phyloP scores from a whole-genome alignment of 2,888 invertebrate genomes.

The Polia nebulosa region DNA sequence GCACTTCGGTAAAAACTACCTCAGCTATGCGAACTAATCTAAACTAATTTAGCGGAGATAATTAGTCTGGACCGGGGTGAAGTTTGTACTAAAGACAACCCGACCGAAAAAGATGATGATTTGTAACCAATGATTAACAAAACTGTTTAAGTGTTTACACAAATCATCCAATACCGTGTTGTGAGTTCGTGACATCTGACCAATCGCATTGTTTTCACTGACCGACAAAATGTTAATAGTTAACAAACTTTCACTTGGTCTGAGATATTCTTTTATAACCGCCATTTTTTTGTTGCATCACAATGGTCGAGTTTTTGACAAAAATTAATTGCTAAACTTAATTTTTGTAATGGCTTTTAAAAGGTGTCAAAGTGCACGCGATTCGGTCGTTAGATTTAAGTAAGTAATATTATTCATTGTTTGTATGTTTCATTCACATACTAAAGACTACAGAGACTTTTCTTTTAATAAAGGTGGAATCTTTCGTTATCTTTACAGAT shows the following conservation, averaged over 20 bases:
- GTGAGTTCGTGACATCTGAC: slow-evolving; percentile 62
- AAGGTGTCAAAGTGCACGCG: slow-evolving; percentile 60
- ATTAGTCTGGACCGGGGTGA: too few relatives aligned
- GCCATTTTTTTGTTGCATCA: slow-evolving; percentile 58
- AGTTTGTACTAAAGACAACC: background rate
- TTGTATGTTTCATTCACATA: slow-evolving; percentile 16
- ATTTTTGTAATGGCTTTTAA: slow-evolving; percentile 55
- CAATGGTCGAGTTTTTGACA: slow-evolving; percentile 63
- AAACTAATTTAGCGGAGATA: background rate
- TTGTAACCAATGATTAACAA: background rate
- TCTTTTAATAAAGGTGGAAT: background rate
- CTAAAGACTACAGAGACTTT: slow-evolving; percentile 1
- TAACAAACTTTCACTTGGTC: slow-evolving; percentile 52
- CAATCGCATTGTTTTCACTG: slow-evolving; percentile 63
- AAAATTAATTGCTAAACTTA: slow-evolving; percentile 60
- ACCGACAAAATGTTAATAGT: slow-evolving; percentile 51
- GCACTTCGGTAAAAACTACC: too few relatives aligned
- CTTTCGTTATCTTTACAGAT: background rate
- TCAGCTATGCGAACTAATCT: background rate
- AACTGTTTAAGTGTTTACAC: slow-evolving; percentile 13
- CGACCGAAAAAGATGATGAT: background rate
- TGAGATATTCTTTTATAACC: slow-evolving; percentile 22
- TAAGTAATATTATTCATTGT: slow-evolving; percentile 30
- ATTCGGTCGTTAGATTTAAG: slow-evolving; percentile 31
- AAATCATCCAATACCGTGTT: too few relatives aligned